phyloP scores from a whole-genome alignment of 2,888 invertebrate species.

The Euzophera pinguis region DNA sequence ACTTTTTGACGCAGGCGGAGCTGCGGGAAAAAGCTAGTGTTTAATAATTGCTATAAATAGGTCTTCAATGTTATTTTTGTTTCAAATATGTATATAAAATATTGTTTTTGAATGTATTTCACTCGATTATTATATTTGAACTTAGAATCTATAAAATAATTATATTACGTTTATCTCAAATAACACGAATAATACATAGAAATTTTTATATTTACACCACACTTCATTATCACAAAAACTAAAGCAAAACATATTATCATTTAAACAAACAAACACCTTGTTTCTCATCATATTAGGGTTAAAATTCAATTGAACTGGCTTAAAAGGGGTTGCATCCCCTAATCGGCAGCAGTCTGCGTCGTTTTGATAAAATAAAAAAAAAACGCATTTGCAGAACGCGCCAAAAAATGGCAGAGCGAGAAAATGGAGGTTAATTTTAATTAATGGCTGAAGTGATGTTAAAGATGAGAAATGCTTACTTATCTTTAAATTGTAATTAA shows the following conservation, averaged over 20 bases:
- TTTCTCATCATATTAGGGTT: constrained; percentile 16
- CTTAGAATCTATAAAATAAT: too few relatives aligned
- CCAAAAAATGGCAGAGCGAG: not conserved
- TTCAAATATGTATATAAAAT: too few relatives aligned
- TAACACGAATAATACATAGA: not conserved
- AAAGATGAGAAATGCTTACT: too few relatives aligned
- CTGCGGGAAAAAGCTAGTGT: too few relatives aligned
- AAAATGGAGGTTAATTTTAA: not conserved
- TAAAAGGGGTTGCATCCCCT: constrained; percentile 21
- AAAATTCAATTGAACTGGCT: constrained; percentile 14
- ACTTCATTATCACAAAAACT: constrained; percentile 32
- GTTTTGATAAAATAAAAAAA: constrained; percentile 22
- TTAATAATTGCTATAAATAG: too few relatives aligned
- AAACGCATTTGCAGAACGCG: not conserved
- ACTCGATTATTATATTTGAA: too few relatives aligned
- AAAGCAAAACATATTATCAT: constrained; percentile 27
- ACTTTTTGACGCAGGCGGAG: too few relatives aligned
- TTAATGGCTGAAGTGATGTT: not conserved
- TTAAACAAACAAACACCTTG: constrained; percentile 23
- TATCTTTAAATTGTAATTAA: too few relatives aligned
- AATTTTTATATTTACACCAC: constrained; percentile 20
- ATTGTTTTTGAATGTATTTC: too few relatives aligned
- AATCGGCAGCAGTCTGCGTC: constrained; percentile 17
- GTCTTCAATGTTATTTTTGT: too few relatives aligned
- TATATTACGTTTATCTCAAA: too few relatives aligned